These are phyloP conservation scores for Synanthedon andrenaeformis DNA, from an alignment of 2,888 invertebrate genomes.

Conservation along the genomic window DNA sequence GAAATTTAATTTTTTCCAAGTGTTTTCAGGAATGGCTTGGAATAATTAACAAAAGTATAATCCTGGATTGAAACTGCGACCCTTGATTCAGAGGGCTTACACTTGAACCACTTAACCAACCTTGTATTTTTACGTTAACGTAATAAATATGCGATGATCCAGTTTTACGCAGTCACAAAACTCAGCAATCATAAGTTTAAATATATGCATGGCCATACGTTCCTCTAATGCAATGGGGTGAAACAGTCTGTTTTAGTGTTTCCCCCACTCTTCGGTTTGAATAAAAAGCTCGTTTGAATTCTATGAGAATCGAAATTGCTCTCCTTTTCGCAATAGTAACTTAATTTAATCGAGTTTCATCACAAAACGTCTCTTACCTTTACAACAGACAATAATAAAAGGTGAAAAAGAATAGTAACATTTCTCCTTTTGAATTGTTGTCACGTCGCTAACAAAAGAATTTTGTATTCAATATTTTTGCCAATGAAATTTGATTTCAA, in stretches of 20 bases:
- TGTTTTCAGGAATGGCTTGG: too few relatives aligned
- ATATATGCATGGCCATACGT: constrained; percentile 22
- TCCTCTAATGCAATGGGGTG: constrained; percentile 35
- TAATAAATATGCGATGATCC: not conserved
- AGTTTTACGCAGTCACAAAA: constrained; percentile 16
- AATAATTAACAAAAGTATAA: too few relatives aligned
- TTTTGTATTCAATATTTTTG: not conserved
- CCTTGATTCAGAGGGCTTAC: too few relatives aligned
- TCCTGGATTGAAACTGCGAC: too few relatives aligned
- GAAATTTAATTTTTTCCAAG: too few relatives aligned
- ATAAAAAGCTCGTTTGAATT: constrained; percentile 69
- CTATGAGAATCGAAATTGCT: constrained; percentile 66
- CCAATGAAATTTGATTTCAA: not conserved
- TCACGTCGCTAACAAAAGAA: not conserved
- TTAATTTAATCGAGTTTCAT: constrained; percentile 66
- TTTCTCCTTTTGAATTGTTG: constrained; percentile 3
- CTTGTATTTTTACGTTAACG: not conserved
- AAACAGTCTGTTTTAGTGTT: constrained; percentile 54
- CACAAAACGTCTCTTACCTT: constrained; percentile 47
- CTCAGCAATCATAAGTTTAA: constrained; percentile 24
- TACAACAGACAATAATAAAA: constrained; percentile 41
- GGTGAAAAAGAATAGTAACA: constrained; percentile 24
- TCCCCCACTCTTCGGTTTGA: constrained; percentile 51
- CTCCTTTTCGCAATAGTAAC: constrained; percentile 63
- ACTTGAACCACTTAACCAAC: not conserved